Percentiles rank a stretch among this genome's conserved stretches.
phyloP scores from a whole-genome alignment of 2,888 invertebrate species.

The Polietes domitor region DNA sequence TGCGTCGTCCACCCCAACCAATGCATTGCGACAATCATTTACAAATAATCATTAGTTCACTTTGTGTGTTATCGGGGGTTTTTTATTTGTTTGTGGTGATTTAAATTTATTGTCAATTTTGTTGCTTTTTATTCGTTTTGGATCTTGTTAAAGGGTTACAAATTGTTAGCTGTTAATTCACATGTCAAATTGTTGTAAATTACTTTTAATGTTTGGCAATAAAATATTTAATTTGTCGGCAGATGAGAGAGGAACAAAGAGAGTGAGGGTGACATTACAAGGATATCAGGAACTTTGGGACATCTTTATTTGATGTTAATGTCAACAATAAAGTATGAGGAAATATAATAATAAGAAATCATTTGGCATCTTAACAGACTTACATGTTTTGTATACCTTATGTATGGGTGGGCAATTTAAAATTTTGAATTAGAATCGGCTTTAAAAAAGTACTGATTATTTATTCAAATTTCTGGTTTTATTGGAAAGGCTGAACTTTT shows the following conservation, averaged over 20 bases:
- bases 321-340: too few species aligned
- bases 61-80: slow-evolving; percentile 26
- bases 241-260: background rate
- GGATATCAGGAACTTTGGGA: background rate
- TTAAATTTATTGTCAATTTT: slow-evolving; percentile 58
- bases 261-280: background rate
- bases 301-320: too few species aligned
- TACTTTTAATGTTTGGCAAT: slow-evolving; percentile 40
- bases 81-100: slow-evolving; percentile 38
- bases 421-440: too few species aligned
- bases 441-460: too few species aligned
- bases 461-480: too few species aligned
- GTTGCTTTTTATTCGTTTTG: slow-evolving; percentile 6
- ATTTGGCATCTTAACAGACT: too few species aligned
- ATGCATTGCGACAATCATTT: slow-evolving; percentile 31
- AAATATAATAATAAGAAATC: too few species aligned
- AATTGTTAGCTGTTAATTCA: slow-evolving; percentile 46
- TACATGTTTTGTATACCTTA: too few species aligned
- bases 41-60: slow-evolving; percentile 57
- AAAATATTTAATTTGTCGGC: slow-evolving; percentile 33
- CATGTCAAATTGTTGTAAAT: slow-evolving; percentile 47
- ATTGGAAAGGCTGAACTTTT: too few species aligned
- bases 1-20: background rate
- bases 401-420: too few species aligned
- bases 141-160: slow-evolving; percentile 25